Conservation (phyloP, 1,140 invertebrate genomes). For the Homarus americanus region DNA sequence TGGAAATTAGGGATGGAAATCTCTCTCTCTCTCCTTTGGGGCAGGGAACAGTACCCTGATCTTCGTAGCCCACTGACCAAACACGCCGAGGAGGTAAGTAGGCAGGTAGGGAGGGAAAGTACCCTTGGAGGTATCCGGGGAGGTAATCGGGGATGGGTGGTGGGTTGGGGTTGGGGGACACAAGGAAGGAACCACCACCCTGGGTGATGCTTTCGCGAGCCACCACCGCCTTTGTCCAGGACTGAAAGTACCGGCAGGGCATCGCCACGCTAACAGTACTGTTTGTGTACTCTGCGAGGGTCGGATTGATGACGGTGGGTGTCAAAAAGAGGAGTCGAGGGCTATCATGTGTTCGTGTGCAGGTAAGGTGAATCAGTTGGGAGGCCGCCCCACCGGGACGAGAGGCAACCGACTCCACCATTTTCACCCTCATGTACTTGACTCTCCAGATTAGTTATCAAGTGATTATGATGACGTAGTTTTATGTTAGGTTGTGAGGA, state of each 20-base stretch:
- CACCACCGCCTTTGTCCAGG: background rate
- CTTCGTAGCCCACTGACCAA: background rate
- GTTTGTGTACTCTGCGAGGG: background rate
- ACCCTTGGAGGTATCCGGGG: background rate
- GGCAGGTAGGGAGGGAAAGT: background rate
- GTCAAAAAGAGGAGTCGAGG: background rate
- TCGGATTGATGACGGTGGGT: background rate
- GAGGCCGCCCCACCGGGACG: too few species aligned
- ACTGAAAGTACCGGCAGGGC: background rate
- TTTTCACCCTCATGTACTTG: too few species aligned
- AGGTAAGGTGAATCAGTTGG: too few species aligned
- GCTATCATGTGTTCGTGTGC: too few species aligned
- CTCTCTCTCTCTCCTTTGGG: background rate
- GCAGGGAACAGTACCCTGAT: background rate
- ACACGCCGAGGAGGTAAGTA: background rate
- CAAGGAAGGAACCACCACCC: background rate
- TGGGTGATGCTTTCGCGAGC: background rate
- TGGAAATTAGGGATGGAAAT: conserved; percentile 2
- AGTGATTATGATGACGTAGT: too few species aligned
- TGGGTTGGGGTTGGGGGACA: background rate
- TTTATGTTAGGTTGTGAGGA: too few species aligned
- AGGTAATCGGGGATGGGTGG: background rate
- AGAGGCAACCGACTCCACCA: too few species aligned
- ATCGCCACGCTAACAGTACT: background rate
- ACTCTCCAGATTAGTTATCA: too few species aligned